Base-by-base conservation (phyloP, 2,797 vertebrate species). In the Iguana delicatissima region DNA sequence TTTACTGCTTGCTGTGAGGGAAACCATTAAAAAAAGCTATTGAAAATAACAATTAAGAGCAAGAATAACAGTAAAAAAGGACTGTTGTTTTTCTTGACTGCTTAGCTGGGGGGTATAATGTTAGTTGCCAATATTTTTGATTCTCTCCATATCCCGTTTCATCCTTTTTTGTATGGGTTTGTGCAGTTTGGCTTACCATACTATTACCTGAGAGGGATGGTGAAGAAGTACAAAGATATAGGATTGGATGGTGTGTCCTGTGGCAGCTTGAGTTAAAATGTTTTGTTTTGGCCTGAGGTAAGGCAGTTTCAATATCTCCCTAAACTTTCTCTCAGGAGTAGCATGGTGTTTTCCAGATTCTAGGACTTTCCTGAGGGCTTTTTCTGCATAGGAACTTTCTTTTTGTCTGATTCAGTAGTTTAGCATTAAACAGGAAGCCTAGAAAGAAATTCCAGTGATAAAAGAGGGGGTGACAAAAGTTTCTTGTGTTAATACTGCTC, bases 1-100 rank as follows among this genome's bases (percentile, higher is more conserved):
- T 89, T 92, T 92, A 81, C 55, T 88, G 90, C 87, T 57, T 91
- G 73, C 69, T 94, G 24, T 72, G 89, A n/a, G 86, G 90, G 93
- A 84, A 90, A 42, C 7, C 91, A 22, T 91, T 79, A 93, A 22
- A 59, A 94, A 95, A 92, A 62, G 3, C 38, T 74, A 73, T 84
- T 90, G 93, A 84, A 82, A 95, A 84, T 73, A 55, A 1, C 1
- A 38, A 8, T 89, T 80, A 84, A 86, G 90, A 90, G 88, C 42
- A 22, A 77, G 86, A 7, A 2, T 0, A 24, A n/a, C 20, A 46
- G 13, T 38, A 79, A 46, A 38, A 64, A 24, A 3, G 18, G 20
- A 18, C 18, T 46, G 26, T 55, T 52, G 22, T 26, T 2, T 14
- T 50, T 14, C 80, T 13, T 64, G 85, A 26, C 59, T 13, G 1